Base-by-base conservation (phyloP, 2,113 vertebrate species). In the Oreotrochilus melanogaster region DNA sequence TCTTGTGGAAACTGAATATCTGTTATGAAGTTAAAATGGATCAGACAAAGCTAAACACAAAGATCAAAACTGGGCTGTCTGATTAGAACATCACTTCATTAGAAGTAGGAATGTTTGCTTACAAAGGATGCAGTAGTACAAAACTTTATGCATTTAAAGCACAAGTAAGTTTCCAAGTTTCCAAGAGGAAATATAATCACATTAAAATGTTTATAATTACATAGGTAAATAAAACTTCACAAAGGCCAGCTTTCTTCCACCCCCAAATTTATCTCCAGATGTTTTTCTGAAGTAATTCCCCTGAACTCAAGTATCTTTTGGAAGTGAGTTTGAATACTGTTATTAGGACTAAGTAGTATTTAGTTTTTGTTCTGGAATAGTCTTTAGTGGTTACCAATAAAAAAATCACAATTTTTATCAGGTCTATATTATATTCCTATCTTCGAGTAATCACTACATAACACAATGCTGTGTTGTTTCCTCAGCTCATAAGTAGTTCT, bases 301-400 rank as follows among this genome's bases (percentile, higher is more conserved):
- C 94, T 86, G 70, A 27, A 22, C 24, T 76, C 48, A 95, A 96
- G 83, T 89, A 83, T 50, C 16, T 74, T 93, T 85, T 87, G 31
- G 30, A 82, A 60, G 61, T 37, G 86, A 89, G 67, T 4, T 37
- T 74, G 86, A 93, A 96, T 80, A 39, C 18, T 92, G 28, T 60
- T 51, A 50, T 91, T 91, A 90, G 22, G 31, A 92, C 35, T 66
- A 56, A 72, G 90, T 78, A 92, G 89, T 47, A 45, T 33, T 31
- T 78, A 91, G 9, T 89, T 96, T 10, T 95, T 42, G 64, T 86
- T 64, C 28, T 88, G 23, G 54, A 72, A 37, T 48, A 80, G 53
- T 19, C 33, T 73, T 73, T 79, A 80, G 35, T 79, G 45, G 24
- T 85, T 80, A 85, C 18, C 14, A 66, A 15, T 51, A 31, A 80